phyloP scores from a whole-genome alignment of 2,888 invertebrate genomes.

The Formica aserva region DNA sequence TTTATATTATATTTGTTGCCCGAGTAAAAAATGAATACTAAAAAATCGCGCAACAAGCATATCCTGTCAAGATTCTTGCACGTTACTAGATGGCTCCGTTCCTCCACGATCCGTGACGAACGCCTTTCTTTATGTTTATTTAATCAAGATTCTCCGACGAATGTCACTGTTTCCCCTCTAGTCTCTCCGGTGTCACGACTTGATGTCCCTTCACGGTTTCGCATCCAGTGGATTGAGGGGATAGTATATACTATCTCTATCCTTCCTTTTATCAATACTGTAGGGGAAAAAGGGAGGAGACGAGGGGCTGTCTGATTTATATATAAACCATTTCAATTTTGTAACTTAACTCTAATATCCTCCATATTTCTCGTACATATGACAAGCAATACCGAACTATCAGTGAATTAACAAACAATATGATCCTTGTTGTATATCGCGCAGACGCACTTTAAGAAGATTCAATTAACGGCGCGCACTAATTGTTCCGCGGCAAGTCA shows the following conservation, averaged over 20 bases:
- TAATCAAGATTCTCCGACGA: constrained; percentile 74
- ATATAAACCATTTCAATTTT: constrained; percentile 21
- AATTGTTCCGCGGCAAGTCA: constrained; percentile 46
- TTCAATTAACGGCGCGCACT: constrained; percentile 26
- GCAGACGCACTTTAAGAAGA: neutral
- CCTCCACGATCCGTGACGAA: constrained; percentile 62
- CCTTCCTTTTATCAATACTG: constrained; percentile 55
- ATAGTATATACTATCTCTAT: constrained; percentile 54
- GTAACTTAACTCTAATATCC: neutral
- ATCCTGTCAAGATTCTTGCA: constrained; percentile 56
- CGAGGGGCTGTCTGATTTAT: constrained; percentile 32
- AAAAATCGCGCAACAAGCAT: neutral
- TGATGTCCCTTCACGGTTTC: constrained; percentile 75
- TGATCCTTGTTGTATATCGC: neutral
- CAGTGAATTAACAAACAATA: neutral
- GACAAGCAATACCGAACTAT: neutral
- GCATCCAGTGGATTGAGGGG: constrained; percentile 68
- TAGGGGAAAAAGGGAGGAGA: constrained; percentile 36
- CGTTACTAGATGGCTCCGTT: constrained; percentile 54
- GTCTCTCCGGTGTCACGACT: constrained; percentile 68
- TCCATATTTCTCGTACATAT: neutral
- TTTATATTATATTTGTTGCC: neutral
- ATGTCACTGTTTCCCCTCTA: constrained; percentile 65
- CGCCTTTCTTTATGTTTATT: constrained; percentile 76
- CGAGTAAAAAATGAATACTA: neutral